Base-by-base conservation (phyloP, 2,888 invertebrate genomes). In the Clepsis dumicolana region DNA sequence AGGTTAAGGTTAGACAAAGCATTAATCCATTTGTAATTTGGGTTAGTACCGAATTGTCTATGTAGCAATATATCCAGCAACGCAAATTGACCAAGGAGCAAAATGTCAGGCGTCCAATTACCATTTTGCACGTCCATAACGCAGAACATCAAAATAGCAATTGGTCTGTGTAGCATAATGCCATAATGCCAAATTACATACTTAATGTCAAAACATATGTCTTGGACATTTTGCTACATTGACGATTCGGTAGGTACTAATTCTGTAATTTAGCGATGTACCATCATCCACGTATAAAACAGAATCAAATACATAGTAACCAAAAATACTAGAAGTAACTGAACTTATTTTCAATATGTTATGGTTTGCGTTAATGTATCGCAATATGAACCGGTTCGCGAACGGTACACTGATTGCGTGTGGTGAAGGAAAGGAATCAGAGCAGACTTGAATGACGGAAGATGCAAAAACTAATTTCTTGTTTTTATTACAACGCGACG, bases 331-430 rank as follows among this genome's bases (percentile, higher is more conserved):
- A 35, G 35, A 16, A 18, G 14, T 18, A 24, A 56, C n/a, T 56
- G 5, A 48, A 18, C 48, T 27, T 56, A 62, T 21, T 59, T 2
- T 35, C 7, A 14, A 62, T 4, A 35, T 5, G 4, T 27, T 56
- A 18, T 8, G 29, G 32, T 41, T 27, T 18, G n/a, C 7, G 16
- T 35, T 35, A 61, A 24, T n/a, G 24, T 18, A 8, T 24, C 4
- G 24, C 10, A 8, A 44, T 21, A 18, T n/a, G 56, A 62, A 56
- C 48, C 50, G 27, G 61, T 66, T 54, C 41, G 29, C 57, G 14
- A 57, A 67, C 62, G 67, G 67, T 56, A 67, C 62, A 61, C 61
- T 21, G 44, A 66, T 61, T 66, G 24, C 44, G 29, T 48, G 57
- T 48, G 21, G 57, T 48, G 21, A 27, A 18, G 50, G 18, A 65